Percentiles rank a stretch among this genome's conserved stretches.
Conservation (phyloP, 2,113 vertebrate genomes). For the Sylvicapra grimmia region DNA sequence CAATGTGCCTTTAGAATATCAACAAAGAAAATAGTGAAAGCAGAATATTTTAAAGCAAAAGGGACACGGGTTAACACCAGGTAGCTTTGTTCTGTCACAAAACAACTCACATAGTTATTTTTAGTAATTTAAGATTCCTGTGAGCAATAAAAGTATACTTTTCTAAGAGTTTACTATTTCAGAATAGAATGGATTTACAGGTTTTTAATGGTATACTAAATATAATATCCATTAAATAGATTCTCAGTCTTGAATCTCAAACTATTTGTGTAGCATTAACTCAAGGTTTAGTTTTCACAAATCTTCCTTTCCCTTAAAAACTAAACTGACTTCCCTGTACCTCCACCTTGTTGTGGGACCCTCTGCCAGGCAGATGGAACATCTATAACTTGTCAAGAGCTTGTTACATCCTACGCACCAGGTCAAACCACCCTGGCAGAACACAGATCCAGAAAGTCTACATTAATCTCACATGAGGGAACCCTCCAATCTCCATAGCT, state of each 20-base stretch:
- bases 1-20: neutral
- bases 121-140: neutral
- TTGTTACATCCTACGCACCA: neutral
- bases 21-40: neutral
- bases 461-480: neutral
- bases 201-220: neutral
- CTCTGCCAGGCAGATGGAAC: neutral
- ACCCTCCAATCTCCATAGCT: neutral
- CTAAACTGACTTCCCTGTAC: neutral
- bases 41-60: neutral
- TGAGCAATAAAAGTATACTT: neutral
- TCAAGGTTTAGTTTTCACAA: neutral
- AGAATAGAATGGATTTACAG: neutral
- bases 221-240: neutral
- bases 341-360: neutral
- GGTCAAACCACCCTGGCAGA: neutral
- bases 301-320: neutral
- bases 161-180: neutral
- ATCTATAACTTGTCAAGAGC: neutral
- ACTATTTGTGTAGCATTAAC: neutral
- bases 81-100: neutral
- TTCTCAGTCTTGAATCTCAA: neutral
- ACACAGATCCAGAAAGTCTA: neutral
- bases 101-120: neutral
- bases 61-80: neutral